Evolutionary conservation across 2,797 vertebrate genomes (phyloP).

Genomic region (Coccyzus lansbergi): DNA sequence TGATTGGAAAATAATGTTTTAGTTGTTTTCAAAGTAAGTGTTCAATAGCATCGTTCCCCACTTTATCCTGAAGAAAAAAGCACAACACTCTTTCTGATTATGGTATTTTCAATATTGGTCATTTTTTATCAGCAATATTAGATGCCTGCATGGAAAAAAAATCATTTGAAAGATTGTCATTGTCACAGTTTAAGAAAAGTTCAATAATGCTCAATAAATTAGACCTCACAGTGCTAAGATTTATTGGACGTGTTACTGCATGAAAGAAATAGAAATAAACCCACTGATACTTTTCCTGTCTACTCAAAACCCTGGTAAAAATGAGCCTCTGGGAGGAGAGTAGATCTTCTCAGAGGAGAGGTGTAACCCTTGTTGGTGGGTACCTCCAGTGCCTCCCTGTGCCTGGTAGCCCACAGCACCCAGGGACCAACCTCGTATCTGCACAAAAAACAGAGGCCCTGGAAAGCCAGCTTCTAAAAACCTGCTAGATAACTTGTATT

Average conservation of each 20-base stretch:
- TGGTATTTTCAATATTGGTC: constrained; percentile 15
- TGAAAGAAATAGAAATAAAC: constrained; percentile 37
- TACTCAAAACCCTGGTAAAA: background rate
- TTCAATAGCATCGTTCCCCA: background rate
- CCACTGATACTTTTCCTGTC: background rate
- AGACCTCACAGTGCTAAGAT: constrained; percentile 16
- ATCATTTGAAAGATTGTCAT: background rate
- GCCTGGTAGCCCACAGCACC: background rate
- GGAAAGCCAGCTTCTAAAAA: background rate
- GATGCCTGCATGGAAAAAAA: background rate
- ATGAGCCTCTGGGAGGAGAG: background rate
- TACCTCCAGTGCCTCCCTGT: background rate
- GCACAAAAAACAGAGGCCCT: background rate
- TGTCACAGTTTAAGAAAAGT: constrained; percentile 22
- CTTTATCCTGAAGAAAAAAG: background rate
- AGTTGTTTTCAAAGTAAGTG: background rate
- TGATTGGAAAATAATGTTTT: background rate
- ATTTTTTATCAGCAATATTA: constrained; percentile 40
- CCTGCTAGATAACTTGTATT: background rate
- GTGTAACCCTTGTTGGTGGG: background rate
- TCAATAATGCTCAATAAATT: constrained; percentile 48
- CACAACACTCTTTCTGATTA: background rate
- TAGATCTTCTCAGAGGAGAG: background rate
- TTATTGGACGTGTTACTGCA: background rate
- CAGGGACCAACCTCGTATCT: fast-evolving